Percentiles rank a stretch among this genome's conserved stretches.
These are phyloP conservation scores for Climacteris rufus DNA, from an alignment of 2,113 vertebrate species.

Conservation along the genomic window DNA sequence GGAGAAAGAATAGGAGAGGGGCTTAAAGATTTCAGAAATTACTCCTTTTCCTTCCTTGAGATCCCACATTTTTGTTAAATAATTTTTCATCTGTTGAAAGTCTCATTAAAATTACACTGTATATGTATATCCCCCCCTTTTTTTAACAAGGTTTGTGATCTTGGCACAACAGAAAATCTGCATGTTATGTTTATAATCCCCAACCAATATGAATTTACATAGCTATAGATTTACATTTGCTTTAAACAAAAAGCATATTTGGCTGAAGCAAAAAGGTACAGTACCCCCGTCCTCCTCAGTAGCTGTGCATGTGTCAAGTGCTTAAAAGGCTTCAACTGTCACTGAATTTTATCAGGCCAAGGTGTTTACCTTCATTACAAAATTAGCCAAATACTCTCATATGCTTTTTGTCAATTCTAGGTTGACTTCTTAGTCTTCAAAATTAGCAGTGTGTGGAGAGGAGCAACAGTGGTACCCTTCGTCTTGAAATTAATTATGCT, in stretches of 20 bases:
- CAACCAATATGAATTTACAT: neutral
- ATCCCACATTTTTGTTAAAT: neutral
- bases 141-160: neutral
- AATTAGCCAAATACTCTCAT: neutral
- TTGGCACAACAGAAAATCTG: neutral
- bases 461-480: neutral
- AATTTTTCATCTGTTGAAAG: neutral
- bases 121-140: fast-evolving
- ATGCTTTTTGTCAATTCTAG: neutral
- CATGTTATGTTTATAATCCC: neutral
- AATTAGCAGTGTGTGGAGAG: neutral
- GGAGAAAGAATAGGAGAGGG: neutral
- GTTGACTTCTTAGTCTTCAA: neutral
- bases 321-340: neutral
- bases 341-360: neutral
- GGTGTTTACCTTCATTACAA: neutral
- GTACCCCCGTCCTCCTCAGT: neutral
- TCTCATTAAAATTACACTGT: neutral
- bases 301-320: neutral
- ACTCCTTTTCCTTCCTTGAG: neutral
- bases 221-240: neutral
- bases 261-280: neutral
- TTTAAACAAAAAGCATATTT: neutral
- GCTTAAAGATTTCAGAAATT: neutral
- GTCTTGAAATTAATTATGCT: neutral